Conservation (phyloP, 1,140 invertebrate genomes). For the Drosophila equinoxialis region DNA sequence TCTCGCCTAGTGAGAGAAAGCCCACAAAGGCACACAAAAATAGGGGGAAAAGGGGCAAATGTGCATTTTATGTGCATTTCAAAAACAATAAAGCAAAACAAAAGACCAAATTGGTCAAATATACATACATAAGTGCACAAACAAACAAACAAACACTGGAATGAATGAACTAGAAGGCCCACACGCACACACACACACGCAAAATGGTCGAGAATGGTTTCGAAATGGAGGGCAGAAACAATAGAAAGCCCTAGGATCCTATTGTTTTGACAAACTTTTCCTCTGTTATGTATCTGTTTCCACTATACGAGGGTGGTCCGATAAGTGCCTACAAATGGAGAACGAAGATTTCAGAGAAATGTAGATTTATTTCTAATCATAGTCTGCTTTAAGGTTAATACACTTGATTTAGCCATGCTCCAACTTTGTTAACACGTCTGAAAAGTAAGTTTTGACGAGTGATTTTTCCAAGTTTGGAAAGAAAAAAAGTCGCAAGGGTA, state of each 20-base stretch:
- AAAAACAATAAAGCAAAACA: conserved; percentile 73
- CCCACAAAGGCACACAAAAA: conserved; percentile 34
- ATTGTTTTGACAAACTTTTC: conserved; percentile 57
- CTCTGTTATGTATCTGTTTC: not conserved
- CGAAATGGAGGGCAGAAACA: conserved; percentile 27
- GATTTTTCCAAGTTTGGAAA: too few species aligned
- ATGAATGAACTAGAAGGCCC: not conserved
- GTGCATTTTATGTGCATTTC: conserved; percentile 69
- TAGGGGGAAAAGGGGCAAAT: conserved; percentile 32
- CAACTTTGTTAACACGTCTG: too few species aligned
- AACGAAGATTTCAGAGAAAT: too few species aligned
- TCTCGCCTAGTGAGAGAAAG: conserved; percentile 15
- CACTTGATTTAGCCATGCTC: too few species aligned
- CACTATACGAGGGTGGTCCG: not conserved
- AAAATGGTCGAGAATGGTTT: not conserved
- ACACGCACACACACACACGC: conserved; percentile 24
- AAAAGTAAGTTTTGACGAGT: too few species aligned
- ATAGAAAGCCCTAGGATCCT: conserved; percentile 25
- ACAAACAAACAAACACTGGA: conserved; percentile 4
- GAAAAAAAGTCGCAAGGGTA: too few species aligned
- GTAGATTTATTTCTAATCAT: too few species aligned
- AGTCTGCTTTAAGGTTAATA: too few species aligned
- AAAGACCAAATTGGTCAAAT: conserved; percentile 51
- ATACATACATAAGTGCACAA: conserved; percentile 21
- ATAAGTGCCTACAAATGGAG: too few species aligned